phyloP scores from a whole-genome alignment of 2,797 vertebrate species.

The Melanotaenia nigrans region DNA sequence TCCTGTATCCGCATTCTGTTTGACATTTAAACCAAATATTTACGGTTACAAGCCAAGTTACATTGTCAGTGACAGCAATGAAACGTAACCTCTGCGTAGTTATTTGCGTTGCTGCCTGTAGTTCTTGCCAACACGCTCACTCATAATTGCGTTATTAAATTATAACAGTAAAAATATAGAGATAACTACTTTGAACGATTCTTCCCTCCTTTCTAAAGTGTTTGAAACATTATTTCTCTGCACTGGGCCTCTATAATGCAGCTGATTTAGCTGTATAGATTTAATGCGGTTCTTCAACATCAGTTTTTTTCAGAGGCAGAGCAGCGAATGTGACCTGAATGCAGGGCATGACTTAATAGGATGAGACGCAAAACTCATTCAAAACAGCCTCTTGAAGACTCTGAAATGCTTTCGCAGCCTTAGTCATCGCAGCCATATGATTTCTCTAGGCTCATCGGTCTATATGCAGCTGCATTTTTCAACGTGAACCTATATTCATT shows the following conservation, averaged over 20 bases:
- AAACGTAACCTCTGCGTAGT: neutral
- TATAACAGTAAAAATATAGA: neutral
- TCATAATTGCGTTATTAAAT: neutral
- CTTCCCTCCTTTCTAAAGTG: neutral
- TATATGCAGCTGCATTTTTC: constrained; percentile 58
- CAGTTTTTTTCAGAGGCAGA: constrained; percentile 73
- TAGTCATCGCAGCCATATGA: constrained; percentile 76
- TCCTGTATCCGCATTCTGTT: constrained; percentile 59
- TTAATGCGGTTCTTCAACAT: constrained; percentile 78
- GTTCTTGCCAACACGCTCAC: neutral
- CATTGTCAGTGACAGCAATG: neutral
- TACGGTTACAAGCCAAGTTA: constrained; percentile 19
- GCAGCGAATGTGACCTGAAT: constrained; percentile 83
- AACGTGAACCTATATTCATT: constrained; percentile 35
- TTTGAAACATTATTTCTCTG: neutral
- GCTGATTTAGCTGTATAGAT: constrained; percentile 67
- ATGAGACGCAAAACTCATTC: constrained; percentile 83
- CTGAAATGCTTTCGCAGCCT: constrained; percentile 72
- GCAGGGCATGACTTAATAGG: constrained; percentile 80
- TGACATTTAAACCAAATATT: constrained; percentile 33
- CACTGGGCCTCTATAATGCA: constrained; percentile 36
- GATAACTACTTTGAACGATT: neutral
- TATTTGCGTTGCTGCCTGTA: neutral
- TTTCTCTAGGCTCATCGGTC: constrained; percentile 57
- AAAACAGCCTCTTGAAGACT: constrained; percentile 75